phyloP scores from a whole-genome alignment of 2,113 vertebrate genomes.

The Epinephelus lanceolatus region DNA sequence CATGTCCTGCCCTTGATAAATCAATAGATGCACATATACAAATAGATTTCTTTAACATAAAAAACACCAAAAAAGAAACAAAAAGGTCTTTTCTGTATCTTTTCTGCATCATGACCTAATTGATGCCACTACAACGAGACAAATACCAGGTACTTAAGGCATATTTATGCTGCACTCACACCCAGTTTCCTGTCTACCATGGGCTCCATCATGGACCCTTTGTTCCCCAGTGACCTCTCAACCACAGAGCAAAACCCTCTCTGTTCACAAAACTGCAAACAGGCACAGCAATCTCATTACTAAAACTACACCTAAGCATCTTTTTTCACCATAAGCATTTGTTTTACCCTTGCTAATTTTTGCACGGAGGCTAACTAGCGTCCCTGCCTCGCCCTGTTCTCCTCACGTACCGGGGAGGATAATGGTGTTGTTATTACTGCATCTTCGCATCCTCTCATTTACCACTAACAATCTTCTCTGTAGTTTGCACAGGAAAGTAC shows the following conservation, averaged over 20 bases:
- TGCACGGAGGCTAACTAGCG: conserved; percentile 51
- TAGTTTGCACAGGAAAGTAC: conserved; percentile 61
- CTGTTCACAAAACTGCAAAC: conserved; percentile 14
- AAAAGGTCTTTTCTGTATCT: too few relatives aligned
- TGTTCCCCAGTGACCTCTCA: background rate
- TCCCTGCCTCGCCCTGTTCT: conserved; percentile 35
- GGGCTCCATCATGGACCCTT: background rate
- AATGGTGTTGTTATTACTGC: conserved; percentile 64
- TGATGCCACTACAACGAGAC: background rate
- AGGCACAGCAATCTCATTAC: conserved; percentile 24
- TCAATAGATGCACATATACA: background rate
- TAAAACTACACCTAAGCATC: conserved; percentile 18
- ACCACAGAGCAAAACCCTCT: background rate
- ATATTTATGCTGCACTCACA: background rate
- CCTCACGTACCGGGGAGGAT: conserved; percentile 43
- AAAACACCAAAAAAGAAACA: background rate
- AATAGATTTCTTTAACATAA: background rate
- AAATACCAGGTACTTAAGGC: background rate
- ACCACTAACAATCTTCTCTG: conserved; percentile 51
- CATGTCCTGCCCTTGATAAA: background rate
- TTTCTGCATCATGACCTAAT: too few relatives aligned
- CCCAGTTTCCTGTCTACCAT: background rate
- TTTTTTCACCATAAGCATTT: conserved; percentile 44
- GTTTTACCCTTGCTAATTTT: conserved; percentile 59
- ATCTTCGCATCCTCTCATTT: conserved; percentile 65